Evolutionary conservation across 2,888 invertebrate genomes (phyloP).

Genomic region (Choristoneura rosaceana): DNA sequence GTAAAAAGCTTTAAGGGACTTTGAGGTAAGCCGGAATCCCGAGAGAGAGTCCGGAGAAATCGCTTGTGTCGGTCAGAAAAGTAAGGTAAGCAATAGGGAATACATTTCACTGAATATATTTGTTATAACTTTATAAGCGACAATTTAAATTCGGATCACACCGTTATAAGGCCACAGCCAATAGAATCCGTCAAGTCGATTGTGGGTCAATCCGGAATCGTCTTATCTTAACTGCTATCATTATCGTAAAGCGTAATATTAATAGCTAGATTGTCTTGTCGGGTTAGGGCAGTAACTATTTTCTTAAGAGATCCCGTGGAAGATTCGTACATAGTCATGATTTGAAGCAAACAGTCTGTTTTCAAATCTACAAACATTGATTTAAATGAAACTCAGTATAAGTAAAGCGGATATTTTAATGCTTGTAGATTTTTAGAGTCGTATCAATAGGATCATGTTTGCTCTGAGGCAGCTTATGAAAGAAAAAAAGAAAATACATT

Average conservation of each 20-base stretch:
- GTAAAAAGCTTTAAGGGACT: conserved; percentile 26
- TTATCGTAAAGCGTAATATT: background rate
- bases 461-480: no score
- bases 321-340: no score
- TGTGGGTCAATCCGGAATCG: conserved; percentile 4
- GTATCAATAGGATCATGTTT: no score
- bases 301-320: no score
- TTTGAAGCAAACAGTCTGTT: no score
- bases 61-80: conserved; percentile 27
- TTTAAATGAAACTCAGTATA: no score
- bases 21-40: conserved; percentile 30
- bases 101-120: conserved; percentile 30
- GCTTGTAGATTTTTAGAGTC: no score
- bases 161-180: background rate
- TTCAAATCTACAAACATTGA: no score
- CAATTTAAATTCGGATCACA: conserved; percentile 14
- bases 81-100: conserved; percentile 18
- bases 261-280: background rate
- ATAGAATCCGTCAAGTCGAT: background rate
- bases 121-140: conserved; percentile 17
- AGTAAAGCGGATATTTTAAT: no score
- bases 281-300: background rate
- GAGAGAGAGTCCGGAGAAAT: conserved; percentile 15
- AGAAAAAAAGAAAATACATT: no score
- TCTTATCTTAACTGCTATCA: background rate